A percentile compares a stretch with the other conserved stretches of the same genome.
Evolutionary conservation across 2,113 vertebrate species (phyloP).

Genomic region (Callocephalon fimbriatum): DNA sequence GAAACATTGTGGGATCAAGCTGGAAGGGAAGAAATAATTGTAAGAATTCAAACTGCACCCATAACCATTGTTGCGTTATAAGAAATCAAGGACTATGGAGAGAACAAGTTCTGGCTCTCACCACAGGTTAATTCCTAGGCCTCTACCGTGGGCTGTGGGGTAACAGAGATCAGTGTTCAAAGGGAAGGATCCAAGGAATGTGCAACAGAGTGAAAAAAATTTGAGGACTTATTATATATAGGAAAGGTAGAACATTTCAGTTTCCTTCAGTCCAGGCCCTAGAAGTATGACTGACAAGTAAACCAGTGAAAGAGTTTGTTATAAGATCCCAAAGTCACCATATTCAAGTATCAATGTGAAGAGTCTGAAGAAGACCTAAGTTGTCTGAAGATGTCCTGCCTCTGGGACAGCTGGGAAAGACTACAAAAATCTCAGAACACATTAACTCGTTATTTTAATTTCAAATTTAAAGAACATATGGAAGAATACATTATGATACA

Average conservation of each 20-base stretch:
- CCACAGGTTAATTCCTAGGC: not conserved
- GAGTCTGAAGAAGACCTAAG: not conserved
- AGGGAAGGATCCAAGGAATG: not conserved
- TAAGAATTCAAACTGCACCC: not conserved
- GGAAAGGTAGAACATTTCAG: not conserved
- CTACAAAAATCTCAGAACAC: not conserved
- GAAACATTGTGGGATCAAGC: not conserved
- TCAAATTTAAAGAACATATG: not conserved
- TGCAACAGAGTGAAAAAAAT: not conserved
- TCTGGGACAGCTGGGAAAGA: rapidly evolving
- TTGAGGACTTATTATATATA: not conserved
- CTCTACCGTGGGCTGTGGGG: not conserved
- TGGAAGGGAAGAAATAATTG: not conserved
- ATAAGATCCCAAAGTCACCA: not conserved
- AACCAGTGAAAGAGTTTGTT: not conserved
- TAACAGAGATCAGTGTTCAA: not conserved
- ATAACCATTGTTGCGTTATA: not conserved
- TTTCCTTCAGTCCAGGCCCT: not conserved
- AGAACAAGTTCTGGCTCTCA: not conserved
- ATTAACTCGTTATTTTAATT: not conserved
- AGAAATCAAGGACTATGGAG: not conserved
- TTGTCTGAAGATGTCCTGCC: not conserved
- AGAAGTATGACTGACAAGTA: not conserved
- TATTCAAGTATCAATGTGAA: not conserved
- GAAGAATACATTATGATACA: not conserved